Evolutionary conservation across 2,797 vertebrate genomes (phyloP), one percentile per base, ranked within the genome.

Genomic region (Dendrocincla fuliginosa): DNA sequence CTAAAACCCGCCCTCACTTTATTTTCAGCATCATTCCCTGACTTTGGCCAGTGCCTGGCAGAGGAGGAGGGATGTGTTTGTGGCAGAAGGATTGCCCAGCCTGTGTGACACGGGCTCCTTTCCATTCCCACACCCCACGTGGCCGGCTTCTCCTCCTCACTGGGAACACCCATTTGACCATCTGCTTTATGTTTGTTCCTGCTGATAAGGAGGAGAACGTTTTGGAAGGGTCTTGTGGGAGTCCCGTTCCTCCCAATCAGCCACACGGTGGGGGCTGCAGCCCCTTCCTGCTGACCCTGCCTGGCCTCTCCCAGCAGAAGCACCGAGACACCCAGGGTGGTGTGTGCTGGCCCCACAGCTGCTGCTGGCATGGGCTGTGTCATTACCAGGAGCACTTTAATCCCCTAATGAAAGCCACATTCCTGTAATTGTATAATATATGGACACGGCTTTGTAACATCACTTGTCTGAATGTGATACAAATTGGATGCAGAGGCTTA

Each of bases 391-490:
- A 76, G 77, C n/a, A 42, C 92, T 94, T 95, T 91, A 95, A 94
- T 89, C 88, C 60, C 12, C 11, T 88, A 93, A 97, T 93, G 90
- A 87, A 95, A 96, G 82, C 92, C 97, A 95, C 83, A 81, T 97
- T 93, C 83, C 82, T 41, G 16, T 92, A 87, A 96, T 87, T 89
- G 88, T 67, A 19, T 80, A 75, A 90, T 78, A 42, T 52, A 47
- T 24, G 83, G 92, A 52, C 90, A 42, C 63, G 23, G 93, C 90
- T 91, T 71, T 90, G 83, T 81, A 88, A 69, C 95, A 75, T 95
- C 75, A 11, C 93, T 96, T 87, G 89, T 91, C 94, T 89, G 74
- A 80, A 89, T 60, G 75, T 23, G 91, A 92, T 80, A 94, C 93
- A 96, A 94, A 95, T 87, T 87, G 86, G 88, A 96, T 16, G 15